Evolutionary conservation across 2,888 invertebrate species (phyloP), one percentile per base, ranked within the genome.

Genomic region (Odontocolon sp.): DNA sequence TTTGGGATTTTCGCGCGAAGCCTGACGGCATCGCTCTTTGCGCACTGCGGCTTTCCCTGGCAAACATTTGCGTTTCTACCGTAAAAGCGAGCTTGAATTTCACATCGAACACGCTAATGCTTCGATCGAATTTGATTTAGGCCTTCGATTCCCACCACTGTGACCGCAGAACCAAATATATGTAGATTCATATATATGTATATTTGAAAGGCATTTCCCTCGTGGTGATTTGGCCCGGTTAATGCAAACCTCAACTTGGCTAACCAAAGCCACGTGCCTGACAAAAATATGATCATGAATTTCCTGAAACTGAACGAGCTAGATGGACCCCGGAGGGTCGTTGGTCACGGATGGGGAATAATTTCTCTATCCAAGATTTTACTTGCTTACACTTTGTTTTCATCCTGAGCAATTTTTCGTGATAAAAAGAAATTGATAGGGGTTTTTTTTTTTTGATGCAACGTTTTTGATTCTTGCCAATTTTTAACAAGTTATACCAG

Each of bases 61-160:
- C 80, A 84, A 85, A 84, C 81, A 82, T 85, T 85, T 84, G 67
- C 81, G 68, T 77, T 78, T 72, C 80, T 61, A 80, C 75, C 84
- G 77, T 80, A 72, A 69, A 80, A 52, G 8, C 14, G 18, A 38
- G 38, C 16, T 23, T 11, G 38, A 14, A 6, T 2, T 14, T 14
- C 18, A 56, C 31, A 28, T 45, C 26, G 42, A 21, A 33, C 40
- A 45, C 47, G 11, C 11, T 79, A 74, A 80, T 80, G 79, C 81
- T 76, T 78, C 59, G 82, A 83, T 84, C 81, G 78, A 75, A 79
- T 84, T 81, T 80, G 70, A 74, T 80, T 83, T 80, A 81, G 79
- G 71, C 42, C 56, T 45, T 42, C 36, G 40, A 21, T 28, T 47
- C 56, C 63, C 28, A 56, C 6, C 52, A 52, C 40, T 1, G 9